Percentiles rank a stretch among this genome's conserved stretches.
phyloP scores from a whole-genome alignment of 2,888 invertebrate genomes.

The Idaea aversata region DNA sequence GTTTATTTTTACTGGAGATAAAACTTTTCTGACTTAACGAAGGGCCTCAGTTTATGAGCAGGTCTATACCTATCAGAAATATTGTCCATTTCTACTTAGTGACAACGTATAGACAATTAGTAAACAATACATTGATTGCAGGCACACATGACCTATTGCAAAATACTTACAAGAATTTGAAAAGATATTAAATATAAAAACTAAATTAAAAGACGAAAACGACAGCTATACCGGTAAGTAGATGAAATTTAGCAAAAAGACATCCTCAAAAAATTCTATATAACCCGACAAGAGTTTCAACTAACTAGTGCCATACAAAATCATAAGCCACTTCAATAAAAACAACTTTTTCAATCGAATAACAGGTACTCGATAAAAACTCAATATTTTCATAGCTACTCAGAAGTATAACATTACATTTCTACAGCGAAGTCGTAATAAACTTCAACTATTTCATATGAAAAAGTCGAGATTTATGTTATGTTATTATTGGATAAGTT shows the following conservation, averaged over 20 bases:
- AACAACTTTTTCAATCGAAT: not conserved
- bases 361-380: not conserved
- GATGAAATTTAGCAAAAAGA: too few species aligned
- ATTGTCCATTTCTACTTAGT: too few species aligned
- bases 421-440: constrained; percentile 10
- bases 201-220: too few species aligned
- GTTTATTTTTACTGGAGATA: constrained; percentile 23
- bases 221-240: too few species aligned
- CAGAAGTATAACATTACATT: not conserved
- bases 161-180: too few species aligned
- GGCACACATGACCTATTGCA: too few species aligned
- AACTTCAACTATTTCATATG: constrained; percentile 33
- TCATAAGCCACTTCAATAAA: not conserved
- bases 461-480: constrained; percentile 47
- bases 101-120: too few species aligned
- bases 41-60: not conserved
- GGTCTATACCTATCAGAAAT: not conserved
- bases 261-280: too few species aligned
- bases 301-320: not conserved
- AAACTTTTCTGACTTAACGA: not conserved
- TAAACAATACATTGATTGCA: too few species aligned
- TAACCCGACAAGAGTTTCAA: too few species aligned
- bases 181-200: too few species aligned
- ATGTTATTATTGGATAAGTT: constrained; percentile 56
- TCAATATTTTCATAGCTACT: not conserved